These are phyloP conservation scores for Callyntrura guangdongensis DNA, from an alignment of 2,888 invertebrate species.

Conservation along the genomic window DNA sequence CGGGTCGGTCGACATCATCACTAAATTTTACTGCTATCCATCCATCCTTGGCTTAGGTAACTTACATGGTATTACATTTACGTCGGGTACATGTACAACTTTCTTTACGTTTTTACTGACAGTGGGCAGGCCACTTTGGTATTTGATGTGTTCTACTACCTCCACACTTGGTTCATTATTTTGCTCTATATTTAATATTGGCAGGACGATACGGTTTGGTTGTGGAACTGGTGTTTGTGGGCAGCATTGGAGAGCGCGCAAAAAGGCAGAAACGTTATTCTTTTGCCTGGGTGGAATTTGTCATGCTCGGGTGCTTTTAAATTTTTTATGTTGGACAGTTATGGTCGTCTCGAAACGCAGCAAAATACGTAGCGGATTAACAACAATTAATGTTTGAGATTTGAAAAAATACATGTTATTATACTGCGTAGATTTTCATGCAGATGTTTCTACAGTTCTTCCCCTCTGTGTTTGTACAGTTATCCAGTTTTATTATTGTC, in stretches of 20 bases:
- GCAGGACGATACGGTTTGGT: too few relatives aligned
- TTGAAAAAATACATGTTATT: neutral
- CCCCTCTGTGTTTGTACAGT: slow-evolving; percentile 12
- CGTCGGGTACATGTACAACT: slow-evolving; percentile 23
- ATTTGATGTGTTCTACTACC: neutral
- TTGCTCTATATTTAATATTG: slow-evolving; percentile 11
- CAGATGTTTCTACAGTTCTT: neutral
- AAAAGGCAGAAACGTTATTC: neutral
- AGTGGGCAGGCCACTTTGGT: neutral
- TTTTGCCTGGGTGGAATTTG: neutral
- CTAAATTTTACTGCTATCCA: slow-evolving; percentile 72
- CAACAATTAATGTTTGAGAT: neutral
- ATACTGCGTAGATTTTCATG: neutral
- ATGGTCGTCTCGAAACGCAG: neutral
- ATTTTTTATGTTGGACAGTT: slow-evolving; percentile 7
- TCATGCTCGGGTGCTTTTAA: slow-evolving; percentile 10
- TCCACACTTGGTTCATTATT: neutral
- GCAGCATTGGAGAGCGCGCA: neutral
- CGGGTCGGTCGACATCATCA: slow-evolving; percentile 9
- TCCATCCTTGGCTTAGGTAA: slow-evolving; percentile 78
- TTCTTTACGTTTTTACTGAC: neutral
- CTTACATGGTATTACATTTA: slow-evolving; percentile 57
- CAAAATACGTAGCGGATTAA: slow-evolving; percentile 3
- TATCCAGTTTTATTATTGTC: slow-evolving; percentile 16
- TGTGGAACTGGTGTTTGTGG: neutral